These are phyloP conservation scores for Bradypus variegatus DNA, from an alignment of 2,797 vertebrate genomes.

Conservation along the genomic window DNA sequence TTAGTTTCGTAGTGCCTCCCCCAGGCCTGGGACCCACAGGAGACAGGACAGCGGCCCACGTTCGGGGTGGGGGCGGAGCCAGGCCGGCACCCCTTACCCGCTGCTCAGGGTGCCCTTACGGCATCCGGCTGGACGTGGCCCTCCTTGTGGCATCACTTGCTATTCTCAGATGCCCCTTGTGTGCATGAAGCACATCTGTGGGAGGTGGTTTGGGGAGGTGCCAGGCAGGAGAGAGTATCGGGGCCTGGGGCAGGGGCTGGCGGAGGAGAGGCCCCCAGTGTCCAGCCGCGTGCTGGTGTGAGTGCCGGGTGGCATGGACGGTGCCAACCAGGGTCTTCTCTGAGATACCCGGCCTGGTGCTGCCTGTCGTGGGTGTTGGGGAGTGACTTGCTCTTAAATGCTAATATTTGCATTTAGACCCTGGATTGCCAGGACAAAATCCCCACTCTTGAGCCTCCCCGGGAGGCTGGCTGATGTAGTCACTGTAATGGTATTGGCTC, in stretches of 20 bases:
- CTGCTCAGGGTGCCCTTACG: background rate
- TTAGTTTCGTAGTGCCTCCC: background rate
- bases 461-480: background rate
- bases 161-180: background rate
- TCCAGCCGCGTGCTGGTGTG: background rate
- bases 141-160: background rate
- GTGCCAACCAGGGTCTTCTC: background rate
- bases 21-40: background rate
- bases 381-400: background rate
- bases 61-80: background rate
- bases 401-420: background rate
- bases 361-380: background rate
- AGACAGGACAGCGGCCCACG: too few relatives aligned
- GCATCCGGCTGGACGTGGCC: too few relatives aligned
- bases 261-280: background rate
- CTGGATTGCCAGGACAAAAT: background rate
- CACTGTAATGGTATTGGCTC: background rate
- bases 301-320: background rate
- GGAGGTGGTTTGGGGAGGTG: background rate
- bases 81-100: background rate
- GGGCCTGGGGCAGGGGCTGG: background rate
- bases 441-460: background rate
- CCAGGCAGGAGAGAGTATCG: background rate
- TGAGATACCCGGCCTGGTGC: background rate
- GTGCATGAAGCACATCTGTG: background rate